Evolutionary conservation across 2,888 invertebrate species (phyloP).

Genomic region (Autographa gamma): DNA sequence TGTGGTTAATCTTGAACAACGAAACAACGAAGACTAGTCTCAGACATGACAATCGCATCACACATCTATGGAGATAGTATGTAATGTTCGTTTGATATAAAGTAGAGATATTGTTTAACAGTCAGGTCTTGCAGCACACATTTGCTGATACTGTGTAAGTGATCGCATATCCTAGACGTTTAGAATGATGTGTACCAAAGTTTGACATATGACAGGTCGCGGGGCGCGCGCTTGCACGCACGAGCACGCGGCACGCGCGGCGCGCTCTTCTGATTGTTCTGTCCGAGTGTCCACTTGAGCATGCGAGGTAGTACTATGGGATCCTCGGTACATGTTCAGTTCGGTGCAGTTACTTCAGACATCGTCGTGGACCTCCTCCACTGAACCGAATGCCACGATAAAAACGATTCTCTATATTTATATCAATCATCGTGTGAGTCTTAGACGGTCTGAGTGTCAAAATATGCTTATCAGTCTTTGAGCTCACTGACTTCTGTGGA

Average conservation of each 20-base stretch:
- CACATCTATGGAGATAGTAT: slow-evolving; percentile 36
- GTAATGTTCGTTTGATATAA: slow-evolving; percentile 18
- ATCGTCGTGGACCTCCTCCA: too few relatives aligned
- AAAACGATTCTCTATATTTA: too few relatives aligned
- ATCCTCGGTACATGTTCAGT: too few relatives aligned
- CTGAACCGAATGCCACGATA: too few relatives aligned
- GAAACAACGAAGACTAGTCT: neutral
- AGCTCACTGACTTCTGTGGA: too few relatives aligned
- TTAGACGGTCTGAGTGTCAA: too few relatives aligned
- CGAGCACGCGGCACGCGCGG: neutral
- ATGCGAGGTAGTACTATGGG: too few relatives aligned
- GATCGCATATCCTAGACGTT: neutral
- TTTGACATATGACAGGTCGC: neutral
- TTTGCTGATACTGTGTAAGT: neutral
- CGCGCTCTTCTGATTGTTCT: neutral
- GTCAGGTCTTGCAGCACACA: neutral
- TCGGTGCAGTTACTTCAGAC: too few relatives aligned
- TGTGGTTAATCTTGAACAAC: slow-evolving; percentile 12
- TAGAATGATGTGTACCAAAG: neutral
- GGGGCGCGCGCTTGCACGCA: neutral
- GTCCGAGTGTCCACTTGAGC: neutral
- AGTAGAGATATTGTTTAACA: neutral
- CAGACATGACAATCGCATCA: slow-evolving; percentile 28
- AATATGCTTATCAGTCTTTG: too few relatives aligned
- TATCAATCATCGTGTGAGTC: too few relatives aligned